Evolutionary conservation across 2,888 invertebrate species (phyloP), one percentile per base, ranked within the genome.

Genomic region (Hydroisotoma schaefferi): DNA sequence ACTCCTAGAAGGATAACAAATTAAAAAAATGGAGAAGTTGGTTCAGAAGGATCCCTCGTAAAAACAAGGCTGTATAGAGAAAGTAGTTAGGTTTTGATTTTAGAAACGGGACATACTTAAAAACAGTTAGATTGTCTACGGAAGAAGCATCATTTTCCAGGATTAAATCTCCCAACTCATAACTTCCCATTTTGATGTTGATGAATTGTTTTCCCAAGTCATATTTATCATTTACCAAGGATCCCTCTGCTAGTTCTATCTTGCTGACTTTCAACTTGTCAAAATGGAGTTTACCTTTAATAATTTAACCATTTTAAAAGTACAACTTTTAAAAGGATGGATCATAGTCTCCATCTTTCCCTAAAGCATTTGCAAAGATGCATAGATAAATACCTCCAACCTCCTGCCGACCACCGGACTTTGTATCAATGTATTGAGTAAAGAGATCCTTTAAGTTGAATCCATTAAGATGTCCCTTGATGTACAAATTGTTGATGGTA

Each of bases 401-500:
- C n/a, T n/a, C n/a, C n/a, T n/a, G n/a, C n/a, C n/a, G n/a, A n/a
- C n/a, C n/a, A n/a, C n/a, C n/a, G n/a, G n/a, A n/a, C n/a, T n/a
- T n/a, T n/a, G n/a, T n/a, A n/a, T n/a, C n/a, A n/a, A n/a, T n/a
- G n/a, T n/a, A n/a, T n/a, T n/a, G n/a, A n/a, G n/a, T n/a, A n/a
- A n/a, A n/a, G n/a, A n/a, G n/a, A n/a, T n/a, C n/a, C n/a, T n/a
- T 26, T 5, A 68, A 37, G 28, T 66, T 40, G 3, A 57, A 18
- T 8, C 48, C 55, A 6, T 58, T 57, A 2, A 59, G n/a, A 23
- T 6, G 23, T 23, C 23, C 46, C 46, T 46, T 3, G 25, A 20
- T 6, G 23, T 22, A 12, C 20, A 46, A 46, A 25, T 46, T 15
- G 6, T 4, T 4, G 22, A 23, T 15, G 23, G 6, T 25, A 15